Evolutionary conservation across 1,140 invertebrate species (phyloP), one percentile per base, ranked within the genome.

Genomic region (Kradibia gibbosae): DNA sequence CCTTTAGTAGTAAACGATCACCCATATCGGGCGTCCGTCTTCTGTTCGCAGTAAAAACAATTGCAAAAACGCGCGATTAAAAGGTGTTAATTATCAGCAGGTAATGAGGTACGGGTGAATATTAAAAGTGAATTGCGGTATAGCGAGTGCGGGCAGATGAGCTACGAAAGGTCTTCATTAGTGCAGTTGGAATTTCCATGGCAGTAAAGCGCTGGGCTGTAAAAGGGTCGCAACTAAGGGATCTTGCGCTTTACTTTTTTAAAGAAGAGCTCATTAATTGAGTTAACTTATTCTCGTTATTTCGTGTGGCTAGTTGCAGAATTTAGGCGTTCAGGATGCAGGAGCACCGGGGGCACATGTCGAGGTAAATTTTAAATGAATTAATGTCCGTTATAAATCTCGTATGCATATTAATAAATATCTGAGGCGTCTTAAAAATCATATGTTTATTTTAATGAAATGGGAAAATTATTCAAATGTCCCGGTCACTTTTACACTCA

Each of bases 361-460:
- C 13, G 50, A 53, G 10, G 5, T 53, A 70, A 67, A 45, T 70
- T 17, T 17, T 34, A 36, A 15, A 36, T 17, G 36, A 39, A 67
- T 67, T 67, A n/a, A 67, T 39, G 25, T 15, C 57, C 1, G 20
- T 67, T 39, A 67, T 39, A 73, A 73, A 73, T 73, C 53, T 55
- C 72, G 34, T 65, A 28, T 28, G 39, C 28, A 72, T 57, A 22
- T 60, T n/a, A 36, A 57, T 57, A 57, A 36, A 53, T 36, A 39
- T 36, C 17, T n/a, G 10, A 22, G 17, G 53, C 73, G 53, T 75
- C 73, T 75, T 75, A 25, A 75, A 36, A 75, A 42, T 31, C 55
- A 62, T 77, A 65, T 50, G 73, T 75, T 75, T 57, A 78, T 78
- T 78, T 70, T 78, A 78, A 78, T 78, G 28, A 78, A 78, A 78